Evolutionary conservation across 2,797 vertebrate genomes (phyloP).

Genomic region (Gallinago stenura): DNA sequence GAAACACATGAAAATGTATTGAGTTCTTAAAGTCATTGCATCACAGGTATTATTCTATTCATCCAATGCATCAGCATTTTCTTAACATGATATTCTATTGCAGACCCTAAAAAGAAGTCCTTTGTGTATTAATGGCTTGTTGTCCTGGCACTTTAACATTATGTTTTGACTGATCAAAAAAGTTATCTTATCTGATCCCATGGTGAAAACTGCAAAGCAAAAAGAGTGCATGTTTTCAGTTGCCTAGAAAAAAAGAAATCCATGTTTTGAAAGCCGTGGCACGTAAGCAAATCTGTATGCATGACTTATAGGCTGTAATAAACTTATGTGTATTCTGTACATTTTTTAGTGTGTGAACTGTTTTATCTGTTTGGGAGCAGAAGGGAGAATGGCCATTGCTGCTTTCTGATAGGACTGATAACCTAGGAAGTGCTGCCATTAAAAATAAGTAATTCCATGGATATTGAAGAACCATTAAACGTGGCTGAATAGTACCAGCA

Average conservation of each 20-base stretch:
- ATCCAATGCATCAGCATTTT: neutral
- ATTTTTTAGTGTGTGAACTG: neutral
- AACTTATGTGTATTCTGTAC: neutral
- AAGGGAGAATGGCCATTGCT: neutral
- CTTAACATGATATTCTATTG: neutral
- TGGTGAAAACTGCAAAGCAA: neutral
- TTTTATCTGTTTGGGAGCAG: neutral
- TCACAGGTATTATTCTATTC: neutral
- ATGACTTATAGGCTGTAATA: neutral
- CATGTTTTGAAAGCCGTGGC: neutral
- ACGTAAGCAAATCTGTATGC: neutral
- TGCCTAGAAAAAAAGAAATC: neutral
- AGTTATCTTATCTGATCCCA: neutral
- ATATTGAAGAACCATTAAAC: neutral
- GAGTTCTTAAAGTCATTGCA: neutral
- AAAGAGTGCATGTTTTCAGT: neutral
- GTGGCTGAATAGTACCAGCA: neutral
- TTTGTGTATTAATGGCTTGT: constrained; percentile 2
- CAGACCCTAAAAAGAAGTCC: neutral
- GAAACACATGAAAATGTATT: neutral
- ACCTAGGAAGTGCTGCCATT: neutral
- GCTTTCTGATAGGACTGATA: neutral
- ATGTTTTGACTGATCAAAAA: neutral
- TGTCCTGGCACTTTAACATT: neutral
- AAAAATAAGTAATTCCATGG: neutral